Base-by-base conservation (phyloP, 2,797 vertebrate genomes). In the Darevskia mixta region DNA sequence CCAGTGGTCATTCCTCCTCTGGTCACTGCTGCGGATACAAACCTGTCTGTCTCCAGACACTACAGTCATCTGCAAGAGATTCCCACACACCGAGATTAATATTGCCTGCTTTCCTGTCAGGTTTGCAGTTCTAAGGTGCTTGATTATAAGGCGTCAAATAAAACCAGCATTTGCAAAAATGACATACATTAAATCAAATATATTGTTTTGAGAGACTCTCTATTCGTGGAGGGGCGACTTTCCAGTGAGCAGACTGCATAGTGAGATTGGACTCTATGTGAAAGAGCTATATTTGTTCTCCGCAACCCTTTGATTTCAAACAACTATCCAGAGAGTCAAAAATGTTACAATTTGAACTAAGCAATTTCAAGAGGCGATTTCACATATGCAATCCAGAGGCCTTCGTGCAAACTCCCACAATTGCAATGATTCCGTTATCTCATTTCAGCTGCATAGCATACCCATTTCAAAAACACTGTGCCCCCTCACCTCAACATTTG, bases 401-500 rank as follows among this genome's bases (percentile, higher is more conserved):
- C 38, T 91, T 27, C 29, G 61, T 55, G 90, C 58, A 93, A 83
- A 61, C 13, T 83, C 41, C 25, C 69, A 18, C 11, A 86, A 90
- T 6, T 91, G 20, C 79, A 87, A 3, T 2, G 88, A 79, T 92
- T 82, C 17, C 49, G 61, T 95, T 87, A 91, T 85, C 85, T 79
- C 29, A 84, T 87, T 95, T 93, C 83, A 91, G 58, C 88, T 95
- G 91, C 29, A 92, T 94, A 89, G 91, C 29, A 92, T 94, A 89
- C 6, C 83, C 72, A 38, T 73, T 73, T 73, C 7, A 18, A 20
- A 35, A 91, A 88, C 86, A 64, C 2, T 76, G 27, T 13, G 55
- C 82, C 83, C 81, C 91, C 0, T 0, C 27, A 38, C 55, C 90
- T 79, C 45, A 93, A 92, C 82, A 88, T 86, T 90, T 87, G 89